These are phyloP conservation scores for Grallaria varia DNA, from an alignment of 2,113 vertebrate species.

Conservation along the genomic window DNA sequence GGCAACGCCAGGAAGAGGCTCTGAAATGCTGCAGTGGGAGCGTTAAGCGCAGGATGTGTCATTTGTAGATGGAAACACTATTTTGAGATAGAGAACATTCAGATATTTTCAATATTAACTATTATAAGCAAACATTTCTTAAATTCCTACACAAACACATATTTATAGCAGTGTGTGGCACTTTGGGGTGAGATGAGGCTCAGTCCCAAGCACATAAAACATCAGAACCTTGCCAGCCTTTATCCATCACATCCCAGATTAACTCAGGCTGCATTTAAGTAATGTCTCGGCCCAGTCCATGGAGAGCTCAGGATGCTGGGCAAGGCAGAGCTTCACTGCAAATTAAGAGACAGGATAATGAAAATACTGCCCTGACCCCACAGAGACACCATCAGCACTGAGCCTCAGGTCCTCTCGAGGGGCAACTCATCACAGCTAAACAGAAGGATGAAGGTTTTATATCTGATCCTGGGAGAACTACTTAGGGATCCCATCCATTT, in stretches of 20 bases:
- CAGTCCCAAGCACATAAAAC: background rate
- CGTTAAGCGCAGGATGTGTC: background rate
- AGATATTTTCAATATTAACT: slow-evolving; percentile 53
- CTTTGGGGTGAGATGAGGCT: background rate
- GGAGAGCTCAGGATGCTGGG: background rate
- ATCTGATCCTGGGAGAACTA: background rate
- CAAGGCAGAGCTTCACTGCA: background rate
- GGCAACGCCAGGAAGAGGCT: background rate
- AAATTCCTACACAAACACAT: slow-evolving; percentile 28
- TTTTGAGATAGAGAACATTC: background rate
- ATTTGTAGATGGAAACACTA: slow-evolving; percentile 6
- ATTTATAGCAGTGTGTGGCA: slow-evolving; percentile 3
- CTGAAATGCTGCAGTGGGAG: slow-evolving; percentile 6
- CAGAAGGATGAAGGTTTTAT: background rate
- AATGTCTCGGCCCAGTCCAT: background rate
- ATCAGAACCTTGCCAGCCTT: background rate
- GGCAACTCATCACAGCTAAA: background rate
- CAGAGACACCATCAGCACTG: background rate
- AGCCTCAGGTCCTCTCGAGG: background rate
- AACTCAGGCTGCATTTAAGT: background rate
- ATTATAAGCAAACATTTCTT: slow-evolving; percentile 38
- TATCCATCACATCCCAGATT: background rate
- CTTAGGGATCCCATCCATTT: background rate
- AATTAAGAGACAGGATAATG: background rate
- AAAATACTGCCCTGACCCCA: background rate